Conservation (phyloP, 2,113 vertebrate genomes). For the Chloebia gouldiae region DNA sequence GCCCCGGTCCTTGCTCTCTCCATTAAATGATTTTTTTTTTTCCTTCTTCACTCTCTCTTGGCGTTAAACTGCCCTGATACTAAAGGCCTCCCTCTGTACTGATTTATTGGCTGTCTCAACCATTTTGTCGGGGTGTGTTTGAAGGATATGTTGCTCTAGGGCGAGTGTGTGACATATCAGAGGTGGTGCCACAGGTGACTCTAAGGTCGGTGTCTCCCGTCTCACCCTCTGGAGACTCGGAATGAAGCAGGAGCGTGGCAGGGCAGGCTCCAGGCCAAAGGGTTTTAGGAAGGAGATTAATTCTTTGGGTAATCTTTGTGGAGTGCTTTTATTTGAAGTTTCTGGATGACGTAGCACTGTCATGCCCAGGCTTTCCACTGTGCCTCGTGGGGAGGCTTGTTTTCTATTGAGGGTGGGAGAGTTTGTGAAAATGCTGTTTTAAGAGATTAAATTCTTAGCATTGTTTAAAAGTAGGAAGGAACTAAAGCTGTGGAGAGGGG, state of each 20-base stretch:
- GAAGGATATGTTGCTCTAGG: not conserved
- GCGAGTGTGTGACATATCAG: not conserved
- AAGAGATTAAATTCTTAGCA: conserved; percentile 54
- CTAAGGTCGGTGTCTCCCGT: not conserved
- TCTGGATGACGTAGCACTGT: not conserved
- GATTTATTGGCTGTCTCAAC: not conserved
- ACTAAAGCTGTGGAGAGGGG: conserved; percentile 8
- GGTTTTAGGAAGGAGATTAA: not conserved
- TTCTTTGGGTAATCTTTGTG: conserved; percentile 3
- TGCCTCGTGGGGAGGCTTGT: not conserved
- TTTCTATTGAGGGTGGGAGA: conserved; percentile 21
- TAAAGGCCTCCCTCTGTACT: not conserved
- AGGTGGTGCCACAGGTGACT: conserved; percentile 53
- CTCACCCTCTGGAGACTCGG: not conserved
- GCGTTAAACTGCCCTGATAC: not conserved
- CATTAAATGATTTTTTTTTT: not conserved
- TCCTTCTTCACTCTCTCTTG: not conserved
- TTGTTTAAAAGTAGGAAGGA: conserved; percentile 63
- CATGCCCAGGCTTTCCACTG: not conserved
- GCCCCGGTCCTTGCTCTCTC: not conserved
- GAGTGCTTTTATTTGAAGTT: conserved; percentile 29
- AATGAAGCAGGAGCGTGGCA: not conserved
- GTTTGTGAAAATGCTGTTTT: conserved; percentile 28
- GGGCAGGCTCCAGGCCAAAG: not conserved
- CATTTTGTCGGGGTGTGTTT: not conserved